A percentile compares a stretch with the other conserved stretches of the same genome.
Evolutionary conservation across 2,888 invertebrate genomes (phyloP).

Genomic region (Scaptomyza reducta): DNA sequence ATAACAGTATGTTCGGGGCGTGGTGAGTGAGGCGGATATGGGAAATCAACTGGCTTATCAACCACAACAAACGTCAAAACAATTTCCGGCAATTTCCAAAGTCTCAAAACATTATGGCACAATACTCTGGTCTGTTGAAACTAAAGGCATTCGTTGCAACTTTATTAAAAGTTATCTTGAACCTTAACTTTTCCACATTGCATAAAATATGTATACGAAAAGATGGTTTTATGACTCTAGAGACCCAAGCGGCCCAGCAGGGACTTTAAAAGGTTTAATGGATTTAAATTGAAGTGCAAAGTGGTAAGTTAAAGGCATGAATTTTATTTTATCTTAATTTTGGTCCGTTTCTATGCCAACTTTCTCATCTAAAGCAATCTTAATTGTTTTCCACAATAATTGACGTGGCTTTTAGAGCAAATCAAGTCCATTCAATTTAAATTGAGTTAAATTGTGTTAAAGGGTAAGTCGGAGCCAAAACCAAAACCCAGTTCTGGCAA

Average conservation of each 20-base stretch:
- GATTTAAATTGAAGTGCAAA: not conserved
- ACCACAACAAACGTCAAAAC: conserved; percentile 68
- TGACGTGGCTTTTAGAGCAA: conserved; percentile 13
- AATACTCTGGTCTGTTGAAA: conserved; percentile 7
- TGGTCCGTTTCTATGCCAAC: too few relatives aligned
- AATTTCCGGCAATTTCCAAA: conserved; percentile 56
- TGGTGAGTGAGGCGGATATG: conserved; percentile 17
- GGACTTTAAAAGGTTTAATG: not conserved
- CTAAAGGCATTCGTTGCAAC: conserved; percentile 6
- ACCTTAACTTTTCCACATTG: not conserved
- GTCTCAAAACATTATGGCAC: conserved; percentile 33
- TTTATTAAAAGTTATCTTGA: conserved; percentile 18
- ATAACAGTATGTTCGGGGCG: conserved; percentile 3
- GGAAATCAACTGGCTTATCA: conserved; percentile 46
- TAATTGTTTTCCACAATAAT: conserved; percentile 1
- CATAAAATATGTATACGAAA: not conserved
- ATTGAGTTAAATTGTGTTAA: conserved; percentile 1
- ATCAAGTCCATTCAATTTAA: conserved; percentile 13
- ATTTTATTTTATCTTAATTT: too few relatives aligned
- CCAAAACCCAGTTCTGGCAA: conserved; percentile 20
- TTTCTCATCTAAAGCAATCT: too few relatives aligned
- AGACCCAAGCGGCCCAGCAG: not conserved
- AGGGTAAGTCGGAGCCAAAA: conserved; percentile 10
- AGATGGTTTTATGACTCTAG: too few relatives aligned
- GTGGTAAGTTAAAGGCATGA: too few relatives aligned